These are phyloP conservation scores for Eucera pruinosa DNA, from an alignment of 2,888 invertebrate genomes.

Conservation along the genomic window DNA sequence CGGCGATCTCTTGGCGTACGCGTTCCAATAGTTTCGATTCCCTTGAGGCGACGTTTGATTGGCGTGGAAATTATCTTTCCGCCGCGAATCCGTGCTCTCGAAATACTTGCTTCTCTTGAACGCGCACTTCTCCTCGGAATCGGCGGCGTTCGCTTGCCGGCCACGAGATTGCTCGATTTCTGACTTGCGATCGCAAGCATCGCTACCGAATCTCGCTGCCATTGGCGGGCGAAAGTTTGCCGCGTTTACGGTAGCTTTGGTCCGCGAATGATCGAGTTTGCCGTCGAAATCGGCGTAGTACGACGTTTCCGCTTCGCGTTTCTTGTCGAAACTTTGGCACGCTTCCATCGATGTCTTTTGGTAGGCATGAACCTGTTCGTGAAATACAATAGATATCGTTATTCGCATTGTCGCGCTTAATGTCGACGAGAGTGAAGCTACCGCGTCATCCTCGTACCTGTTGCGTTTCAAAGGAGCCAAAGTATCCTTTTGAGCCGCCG, in stretches of 20 bases:
- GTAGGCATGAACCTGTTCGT: background rate
- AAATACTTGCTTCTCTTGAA: constrained; percentile 4
- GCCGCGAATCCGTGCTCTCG: background rate
- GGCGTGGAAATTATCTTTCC: constrained; percentile 7
- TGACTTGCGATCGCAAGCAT: constrained; percentile 1
- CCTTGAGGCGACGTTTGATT: constrained; percentile 7
- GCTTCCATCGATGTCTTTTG: constrained; percentile 51
- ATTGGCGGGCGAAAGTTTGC: constrained; percentile 13
- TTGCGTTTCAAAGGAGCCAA: background rate
- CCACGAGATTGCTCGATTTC: background rate
- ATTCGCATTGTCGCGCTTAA: background rate
- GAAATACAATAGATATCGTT: constrained; percentile 8
- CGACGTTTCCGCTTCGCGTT: constrained; percentile 47
- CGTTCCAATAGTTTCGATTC: constrained; percentile 18
- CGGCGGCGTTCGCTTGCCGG: background rate
- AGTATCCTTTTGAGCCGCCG: background rate
- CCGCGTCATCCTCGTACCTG: background rate
- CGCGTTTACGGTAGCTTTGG: constrained; percentile 8
- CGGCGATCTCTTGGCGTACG: background rate
- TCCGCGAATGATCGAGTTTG: constrained; percentile 47
- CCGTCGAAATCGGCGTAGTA: constrained; percentile 27
- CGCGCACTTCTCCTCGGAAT: constrained; percentile 1
- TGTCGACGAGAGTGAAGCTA: background rate
- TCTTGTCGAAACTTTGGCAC: constrained; percentile 55
- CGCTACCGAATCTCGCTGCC: constrained; percentile 1